phyloP scores from a whole-genome alignment of 2,797 vertebrate species.

The Argentina silus region DNA sequence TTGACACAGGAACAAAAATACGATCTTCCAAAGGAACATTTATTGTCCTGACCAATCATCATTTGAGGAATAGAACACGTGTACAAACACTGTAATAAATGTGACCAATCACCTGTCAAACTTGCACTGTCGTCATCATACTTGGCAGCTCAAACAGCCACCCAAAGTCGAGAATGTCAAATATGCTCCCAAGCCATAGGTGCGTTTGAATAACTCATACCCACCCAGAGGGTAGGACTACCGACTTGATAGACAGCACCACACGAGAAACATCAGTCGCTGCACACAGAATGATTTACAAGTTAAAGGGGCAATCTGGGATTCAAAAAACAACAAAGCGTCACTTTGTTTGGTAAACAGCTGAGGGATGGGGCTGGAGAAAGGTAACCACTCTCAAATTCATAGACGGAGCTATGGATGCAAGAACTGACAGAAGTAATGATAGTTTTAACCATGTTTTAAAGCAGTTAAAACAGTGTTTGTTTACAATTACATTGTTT shows the following conservation, averaged over 20 bases:
- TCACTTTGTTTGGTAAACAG: too few relatives aligned
- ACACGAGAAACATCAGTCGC: neutral
- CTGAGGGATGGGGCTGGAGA: too few relatives aligned
- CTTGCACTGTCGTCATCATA: neutral
- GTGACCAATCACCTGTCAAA: slow-evolving; percentile 55
- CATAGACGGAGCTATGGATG: too few relatives aligned
- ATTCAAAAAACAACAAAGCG: too few relatives aligned
- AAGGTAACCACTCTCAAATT: too few relatives aligned
- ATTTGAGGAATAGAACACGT: slow-evolving; percentile 24
- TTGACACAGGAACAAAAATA: slow-evolving; percentile 88
- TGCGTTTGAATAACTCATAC: slow-evolving; percentile 78
- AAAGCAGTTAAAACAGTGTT: too few relatives aligned
- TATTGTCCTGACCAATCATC: slow-evolving; percentile 66
- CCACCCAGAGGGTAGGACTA: slow-evolving; percentile 20
- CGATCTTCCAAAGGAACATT: slow-evolving; percentile 64
- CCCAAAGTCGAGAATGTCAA: slow-evolving; percentile 34
- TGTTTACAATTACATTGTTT: too few relatives aligned
- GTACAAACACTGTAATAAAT: neutral
- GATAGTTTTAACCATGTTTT: too few relatives aligned
- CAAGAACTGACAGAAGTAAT: too few relatives aligned
- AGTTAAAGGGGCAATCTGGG: neutral
- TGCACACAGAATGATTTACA: neutral
- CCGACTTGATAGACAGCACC: neutral
- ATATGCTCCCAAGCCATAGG: slow-evolving; percentile 61
- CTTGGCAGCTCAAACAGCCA: slow-evolving; percentile 32